These are phyloP conservation scores for Progne subis DNA, from an alignment of 2,113 vertebrate species.

Conservation along the genomic window DNA sequence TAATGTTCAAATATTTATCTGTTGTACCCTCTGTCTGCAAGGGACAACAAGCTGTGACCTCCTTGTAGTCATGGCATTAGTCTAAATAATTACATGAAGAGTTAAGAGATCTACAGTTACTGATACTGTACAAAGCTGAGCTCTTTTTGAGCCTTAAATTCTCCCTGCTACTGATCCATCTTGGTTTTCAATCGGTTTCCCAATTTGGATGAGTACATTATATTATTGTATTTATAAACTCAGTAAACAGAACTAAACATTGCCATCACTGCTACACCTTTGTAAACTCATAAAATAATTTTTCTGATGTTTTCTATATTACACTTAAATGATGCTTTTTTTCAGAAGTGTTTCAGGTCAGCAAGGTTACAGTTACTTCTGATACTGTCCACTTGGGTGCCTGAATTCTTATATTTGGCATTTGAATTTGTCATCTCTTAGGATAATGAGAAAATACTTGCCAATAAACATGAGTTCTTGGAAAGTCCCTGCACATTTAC, in stretches of 20 bases:
- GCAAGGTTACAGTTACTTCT: neutral
- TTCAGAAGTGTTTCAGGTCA: neutral
- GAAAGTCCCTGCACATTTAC: neutral
- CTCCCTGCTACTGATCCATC: neutral
- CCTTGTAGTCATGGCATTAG: neutral
- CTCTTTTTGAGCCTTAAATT: neutral
- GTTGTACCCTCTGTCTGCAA: neutral
- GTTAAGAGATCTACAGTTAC: neutral
- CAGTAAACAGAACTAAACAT: neutral
- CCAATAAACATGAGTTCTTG: neutral
- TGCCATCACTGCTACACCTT: neutral
- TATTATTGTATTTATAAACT: neutral
- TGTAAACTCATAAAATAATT: neutral
- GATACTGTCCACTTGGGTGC: neutral
- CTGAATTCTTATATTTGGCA: neutral
- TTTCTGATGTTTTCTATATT: neutral
- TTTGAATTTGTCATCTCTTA: neutral
- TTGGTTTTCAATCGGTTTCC: neutral
- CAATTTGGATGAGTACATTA: neutral
- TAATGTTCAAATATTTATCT: neutral
- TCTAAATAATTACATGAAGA: neutral
- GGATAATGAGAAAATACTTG: neutral
- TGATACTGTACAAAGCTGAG: neutral
- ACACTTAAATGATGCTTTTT: neutral
- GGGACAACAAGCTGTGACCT: neutral